Evolutionary conservation across 2,797 vertebrate species (phyloP), one percentile per base, ranked within the genome.

Genomic region (Silurus aristotelis): DNA sequence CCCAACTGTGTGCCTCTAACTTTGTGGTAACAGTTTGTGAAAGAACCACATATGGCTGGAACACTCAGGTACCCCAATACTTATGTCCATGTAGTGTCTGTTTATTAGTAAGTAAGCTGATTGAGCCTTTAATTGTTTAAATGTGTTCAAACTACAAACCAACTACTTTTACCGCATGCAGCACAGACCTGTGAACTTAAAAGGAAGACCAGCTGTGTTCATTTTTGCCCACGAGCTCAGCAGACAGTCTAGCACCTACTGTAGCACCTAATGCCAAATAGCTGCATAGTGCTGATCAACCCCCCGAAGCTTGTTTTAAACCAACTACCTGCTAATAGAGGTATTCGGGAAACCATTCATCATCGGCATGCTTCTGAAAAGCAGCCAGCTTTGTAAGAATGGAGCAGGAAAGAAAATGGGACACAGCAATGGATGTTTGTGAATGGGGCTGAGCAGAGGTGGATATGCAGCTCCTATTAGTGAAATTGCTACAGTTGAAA

Each of bases 311-410:
- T 78, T 83, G 71, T 75, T 52, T 58, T 43, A 75, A 83, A 86
- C 86, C 89, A 88, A 79, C 87, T 83, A 85, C 86, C 31, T 84
- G 84, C 76, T 88, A 80, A 79, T 85, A 73, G 80, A 84, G 71
- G 82, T 79, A 73, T 87, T 84, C 52, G 75, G 87, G 77, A 83
- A 80, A 55, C 72, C 73, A 90, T 89, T 90, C 66, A 89, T 89
- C 86, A 87, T 79, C 60, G 12, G 22, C 63, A 13, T 63, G 76
- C 73, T 56, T 85, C 76, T 89, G 89, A 87, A 83, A 58, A 85
- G 70, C 84, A 81, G 87, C 75, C 89, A 87, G 61, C 75, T 80
- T 85, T 83, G 78, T 80, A 77, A 85, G 83, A 87, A 80, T 27
- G 55, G 38, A 71, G 64, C 66, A 52, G 56, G 70, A 83, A 85